Evolutionary conservation across 2,888 invertebrate species (phyloP), one percentile per base, ranked within the genome.

Genomic region (Lucinisca nassula): DNA sequence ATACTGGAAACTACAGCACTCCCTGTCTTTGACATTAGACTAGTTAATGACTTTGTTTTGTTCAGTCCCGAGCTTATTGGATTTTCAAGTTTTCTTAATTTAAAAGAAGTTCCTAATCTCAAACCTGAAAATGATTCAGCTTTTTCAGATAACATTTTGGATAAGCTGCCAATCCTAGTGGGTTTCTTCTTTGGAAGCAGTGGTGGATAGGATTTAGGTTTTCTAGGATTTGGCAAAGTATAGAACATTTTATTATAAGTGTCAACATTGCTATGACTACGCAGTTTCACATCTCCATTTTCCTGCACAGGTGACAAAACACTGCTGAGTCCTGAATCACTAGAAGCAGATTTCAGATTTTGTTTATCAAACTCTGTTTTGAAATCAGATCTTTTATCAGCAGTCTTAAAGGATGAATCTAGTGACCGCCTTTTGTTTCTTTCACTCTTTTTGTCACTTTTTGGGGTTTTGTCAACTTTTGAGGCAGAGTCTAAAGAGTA

Each of bases 181-280:
- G 80, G 49, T 38, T 80, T 87, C 61, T 73, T 81, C 30, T 82
- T 87, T 35, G 79, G 73, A 30, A 80, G 58, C 1, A 58, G 70
- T 24, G 82, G 72, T 24, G 61, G 45, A n/a, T 38, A 72, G 0
- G 84, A 74, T 45, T 82, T 85, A 2, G 38, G 17, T 80, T 86
- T 90, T 70, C 79, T 85, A 35, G 84, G 83, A 45, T 85, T 85
- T 67, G 87, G 87, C 37, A 90, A 45, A 21, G 90, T 90, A 51
- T 76, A 86, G 74, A 83, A 90, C 77, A 81, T 81, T 32, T 75
- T 79, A 6, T 55, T 74, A 27, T 49, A n/a, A 1, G 79, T 27
- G 35, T 73, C 67, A 70, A 51, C 61, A 37, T 55, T 80, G 14
- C 51, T 35, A 32, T 73, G 21, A 27, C 32, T 38, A 37, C 24